Conservation (phyloP, 2,888 invertebrate species). For the Volucella bombylans region DNA sequence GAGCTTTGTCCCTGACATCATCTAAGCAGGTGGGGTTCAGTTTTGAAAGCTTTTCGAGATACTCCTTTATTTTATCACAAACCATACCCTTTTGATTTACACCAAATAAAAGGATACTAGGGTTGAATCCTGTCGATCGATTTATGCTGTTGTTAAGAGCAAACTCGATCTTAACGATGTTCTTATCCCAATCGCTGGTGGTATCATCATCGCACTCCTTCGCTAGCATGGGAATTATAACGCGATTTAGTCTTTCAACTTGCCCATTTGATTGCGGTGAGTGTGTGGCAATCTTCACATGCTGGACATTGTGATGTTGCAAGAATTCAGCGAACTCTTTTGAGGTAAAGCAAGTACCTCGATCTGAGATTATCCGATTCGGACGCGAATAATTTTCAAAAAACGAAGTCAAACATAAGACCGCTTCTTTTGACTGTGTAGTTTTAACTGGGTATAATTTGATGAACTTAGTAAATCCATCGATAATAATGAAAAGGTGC, state of each 20-base stretch:
- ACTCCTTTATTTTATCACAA: constrained; percentile 63
- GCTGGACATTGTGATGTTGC: constrained; percentile 66
- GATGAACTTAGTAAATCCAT: constrained; percentile 77
- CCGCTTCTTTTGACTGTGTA: constrained; percentile 68
- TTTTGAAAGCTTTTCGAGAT: constrained; percentile 29
- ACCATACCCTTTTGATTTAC: constrained; percentile 74
- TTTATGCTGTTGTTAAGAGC: constrained; percentile 75
- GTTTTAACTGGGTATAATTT: constrained; percentile 77
- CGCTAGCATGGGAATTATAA: constrained; percentile 29
- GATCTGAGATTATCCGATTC: constrained; percentile 78
- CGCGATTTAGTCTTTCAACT: constrained; percentile 3
- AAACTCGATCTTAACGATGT: constrained; percentile 7
- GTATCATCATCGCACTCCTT: constrained; percentile 31
- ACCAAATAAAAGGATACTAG: constrained; percentile 76
- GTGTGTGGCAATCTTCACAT: constrained; percentile 16
- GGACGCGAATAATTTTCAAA: constrained; percentile 70
- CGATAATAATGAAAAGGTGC: not conserved
- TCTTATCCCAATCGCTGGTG: constrained; percentile 2
- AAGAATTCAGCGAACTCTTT: constrained; percentile 77
- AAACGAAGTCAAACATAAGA: constrained; percentile 75
- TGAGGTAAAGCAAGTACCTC: constrained; percentile 79
- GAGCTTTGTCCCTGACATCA: not conserved
- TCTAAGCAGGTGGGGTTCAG: not conserved
- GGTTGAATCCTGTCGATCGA: constrained; percentile 75
- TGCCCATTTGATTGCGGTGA: constrained; percentile 24